Conservation (phyloP, 2,113 vertebrate species). For the Neopipo cinnamomea region DNA sequence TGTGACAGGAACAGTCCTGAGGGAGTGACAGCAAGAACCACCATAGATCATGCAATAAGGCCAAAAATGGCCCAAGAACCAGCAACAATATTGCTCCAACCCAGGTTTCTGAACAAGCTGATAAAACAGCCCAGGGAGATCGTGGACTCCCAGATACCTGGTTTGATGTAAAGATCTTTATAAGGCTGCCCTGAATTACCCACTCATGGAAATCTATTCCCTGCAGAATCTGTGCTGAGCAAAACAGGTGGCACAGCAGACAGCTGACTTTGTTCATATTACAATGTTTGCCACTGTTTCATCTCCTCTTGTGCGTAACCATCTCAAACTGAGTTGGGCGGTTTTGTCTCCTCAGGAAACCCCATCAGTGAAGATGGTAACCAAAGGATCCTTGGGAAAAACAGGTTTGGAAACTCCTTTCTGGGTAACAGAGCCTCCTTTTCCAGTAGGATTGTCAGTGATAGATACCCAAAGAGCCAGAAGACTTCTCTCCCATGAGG, state of each 20-base stretch:
- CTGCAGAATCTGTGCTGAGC: not conserved
- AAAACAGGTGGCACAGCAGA: fast-evolving
- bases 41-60: not conserved
- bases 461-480: not conserved
- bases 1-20: not conserved
- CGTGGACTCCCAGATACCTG: not conserved
- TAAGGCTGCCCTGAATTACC: not conserved
- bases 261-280: fast-evolving
- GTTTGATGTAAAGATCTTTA: not conserved
- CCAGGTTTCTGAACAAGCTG: not conserved
- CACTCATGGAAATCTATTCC: too few relatives aligned
- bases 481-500: fast-evolving
- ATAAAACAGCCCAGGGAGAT: not conserved
- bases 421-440: not conserved
- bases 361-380: not conserved
- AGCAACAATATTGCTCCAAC: not conserved
- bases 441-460: not conserved
- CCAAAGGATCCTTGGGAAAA: conserved; percentile 43
- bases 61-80: not conserved
- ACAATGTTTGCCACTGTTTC: not conserved
- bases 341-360: conserved; percentile 46
- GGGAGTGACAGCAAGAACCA: not conserved
- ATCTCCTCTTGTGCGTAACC: not conserved
- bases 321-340: not conserved
- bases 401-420: conserved; percentile 30